Base-by-base conservation (phyloP, 2,888 invertebrate species). In the Amiota minor region DNA sequence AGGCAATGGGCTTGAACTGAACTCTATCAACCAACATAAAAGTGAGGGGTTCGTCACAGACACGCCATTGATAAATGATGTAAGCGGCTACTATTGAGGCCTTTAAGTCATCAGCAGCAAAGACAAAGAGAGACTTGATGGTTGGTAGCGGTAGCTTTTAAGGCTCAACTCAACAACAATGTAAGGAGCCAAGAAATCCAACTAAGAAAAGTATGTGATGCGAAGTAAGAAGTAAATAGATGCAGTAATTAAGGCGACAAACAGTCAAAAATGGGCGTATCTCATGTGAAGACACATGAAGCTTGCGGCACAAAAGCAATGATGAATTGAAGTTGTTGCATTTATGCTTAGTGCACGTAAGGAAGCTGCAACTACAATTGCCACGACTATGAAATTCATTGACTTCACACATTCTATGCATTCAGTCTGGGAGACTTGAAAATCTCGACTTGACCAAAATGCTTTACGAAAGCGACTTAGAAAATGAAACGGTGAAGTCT, bases 231-330 rank as follows among this genome's bases (percentile, higher is more conserved):
- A 20, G 79, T 78, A 82, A 81, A 82, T 83, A 82, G 81, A 68
- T 53, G 53, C 75, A 78, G 85, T 84, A 86, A 85, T 85, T 85
- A 85, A 86, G 84, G 85, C 81, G 85, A 85, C 85, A 85, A 85
- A 82, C 78, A 76, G 75, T 83, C 80, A 78, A 75, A 80, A 78
- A 71, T 79, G 81, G 85, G 85, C 85, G 85, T 84, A 82, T 75
- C 71, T 16, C 70, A 59, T 77, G 75, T 81, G 76, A 16, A 71
- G 81, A 84, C 83, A 76, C 79, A 83, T 85, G 80, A 74, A 47
- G 72, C 67, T 56, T 20, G 75, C 78, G 68, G 62, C 76, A 67
- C 35, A n/a, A 55, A 69, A 64, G 72, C 64, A 59, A 20, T 65
- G 65, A 65, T 65, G 65, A 65, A 65, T 65, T 18, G 12, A 59